Evolutionary conservation across 2,113 vertebrate genomes (phyloP).

Genomic region (Saguinus imperator): DNA sequence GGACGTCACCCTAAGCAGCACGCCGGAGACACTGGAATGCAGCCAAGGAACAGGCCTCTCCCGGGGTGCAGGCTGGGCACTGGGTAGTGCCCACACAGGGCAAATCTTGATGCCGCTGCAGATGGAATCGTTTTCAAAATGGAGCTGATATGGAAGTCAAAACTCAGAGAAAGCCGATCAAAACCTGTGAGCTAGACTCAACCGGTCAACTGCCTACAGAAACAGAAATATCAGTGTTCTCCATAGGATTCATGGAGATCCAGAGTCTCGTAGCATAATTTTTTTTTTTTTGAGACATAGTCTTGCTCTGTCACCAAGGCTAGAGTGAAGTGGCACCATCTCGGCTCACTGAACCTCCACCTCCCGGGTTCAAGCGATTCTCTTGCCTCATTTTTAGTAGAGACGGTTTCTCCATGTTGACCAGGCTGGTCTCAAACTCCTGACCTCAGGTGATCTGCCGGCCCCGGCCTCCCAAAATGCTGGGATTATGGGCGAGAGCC

Average conservation of each 20-base stretch:
- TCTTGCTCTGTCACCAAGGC: too few species aligned
- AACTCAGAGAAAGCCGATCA: background rate
- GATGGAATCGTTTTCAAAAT: background rate
- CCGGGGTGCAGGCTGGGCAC: background rate
- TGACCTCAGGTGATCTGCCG: too few species aligned
- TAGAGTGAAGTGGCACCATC: too few species aligned
- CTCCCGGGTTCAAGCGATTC: too few species aligned
- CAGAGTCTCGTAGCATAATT: background rate
- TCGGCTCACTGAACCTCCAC: too few species aligned
- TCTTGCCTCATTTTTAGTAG: too few species aligned
- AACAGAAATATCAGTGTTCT: background rate
- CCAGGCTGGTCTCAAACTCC: too few species aligned
- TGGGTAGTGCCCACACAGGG: background rate
- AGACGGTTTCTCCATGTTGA: too few species aligned
- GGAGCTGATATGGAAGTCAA: too few species aligned
- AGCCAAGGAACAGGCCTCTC: background rate
- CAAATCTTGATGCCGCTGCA: background rate
- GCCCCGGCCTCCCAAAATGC: too few species aligned
- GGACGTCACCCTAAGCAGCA: fast-evolving
- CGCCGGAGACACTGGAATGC: background rate
- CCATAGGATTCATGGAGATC: background rate
- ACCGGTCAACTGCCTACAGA: background rate
- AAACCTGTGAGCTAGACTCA: background rate
- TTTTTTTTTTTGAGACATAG: too few species aligned
- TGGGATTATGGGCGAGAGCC: too few species aligned